Percentiles rank a stretch among this genome's conserved stretches.
Conservation (phyloP, 2,888 invertebrate genomes). For the Dione juno region DNA sequence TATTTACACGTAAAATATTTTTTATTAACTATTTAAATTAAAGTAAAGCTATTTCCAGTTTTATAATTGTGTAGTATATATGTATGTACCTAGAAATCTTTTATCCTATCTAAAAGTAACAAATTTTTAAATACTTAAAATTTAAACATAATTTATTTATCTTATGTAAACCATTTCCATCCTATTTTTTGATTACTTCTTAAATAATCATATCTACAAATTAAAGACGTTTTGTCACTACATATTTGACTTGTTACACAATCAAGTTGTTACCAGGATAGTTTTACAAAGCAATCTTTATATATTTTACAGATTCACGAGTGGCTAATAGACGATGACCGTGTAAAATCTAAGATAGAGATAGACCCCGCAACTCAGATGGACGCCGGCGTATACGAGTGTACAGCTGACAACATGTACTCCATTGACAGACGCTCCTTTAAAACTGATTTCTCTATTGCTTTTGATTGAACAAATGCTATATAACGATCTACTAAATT, state of each 20-base stretch:
- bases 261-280: not conserved
- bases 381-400: conserved; percentile 98
- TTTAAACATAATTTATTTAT: too few species aligned
- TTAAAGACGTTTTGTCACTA: too few species aligned
- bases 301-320: conserved; percentile 89
- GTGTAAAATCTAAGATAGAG: conserved; percentile 95
- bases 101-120: too few species aligned
- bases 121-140: too few species aligned
- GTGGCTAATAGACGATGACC: conserved; percentile 92
- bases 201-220: too few species aligned
- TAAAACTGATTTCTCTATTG: conserved; percentile 96
- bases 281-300: not conserved
- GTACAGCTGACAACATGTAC: conserved; percentile 97
- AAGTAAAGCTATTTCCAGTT: too few species aligned
- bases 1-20: conserved; percentile 90
- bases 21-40: too few species aligned
- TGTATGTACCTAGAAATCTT: too few species aligned
- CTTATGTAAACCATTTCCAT: too few species aligned
- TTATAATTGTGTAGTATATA: too few species aligned
- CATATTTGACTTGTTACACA: too few species aligned
- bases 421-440: conserved; percentile 95
- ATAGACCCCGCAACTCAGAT: conserved; percentile 97
- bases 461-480: conserved; percentile 86
- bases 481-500: not conserved
- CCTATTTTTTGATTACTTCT: too few species aligned